These are phyloP conservation scores for Hephaestus fuliginosus DNA, from an alignment of 2,797 vertebrate species.

Conservation along the genomic window DNA sequence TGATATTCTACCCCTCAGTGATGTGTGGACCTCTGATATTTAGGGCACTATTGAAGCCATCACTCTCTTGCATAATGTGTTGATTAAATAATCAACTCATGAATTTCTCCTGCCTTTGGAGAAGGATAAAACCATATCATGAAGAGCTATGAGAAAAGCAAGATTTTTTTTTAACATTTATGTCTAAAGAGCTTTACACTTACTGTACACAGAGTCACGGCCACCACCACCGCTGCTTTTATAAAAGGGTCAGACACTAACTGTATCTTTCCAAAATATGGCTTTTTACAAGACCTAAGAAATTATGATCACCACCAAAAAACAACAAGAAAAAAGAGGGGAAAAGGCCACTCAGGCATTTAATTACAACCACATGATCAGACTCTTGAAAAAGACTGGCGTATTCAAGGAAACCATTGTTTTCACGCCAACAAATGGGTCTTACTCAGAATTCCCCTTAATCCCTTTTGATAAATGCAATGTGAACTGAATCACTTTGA, in stretches of 20 bases:
- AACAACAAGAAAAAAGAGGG: not conserved
- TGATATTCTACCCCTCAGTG: constrained; percentile 36
- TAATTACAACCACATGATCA: constrained; percentile 59
- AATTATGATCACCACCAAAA: constrained; percentile 2
- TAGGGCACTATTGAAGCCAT: not conserved
- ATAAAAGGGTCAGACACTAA: constrained; percentile 10
- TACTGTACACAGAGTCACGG: not conserved
- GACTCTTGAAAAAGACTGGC: constrained; percentile 2
- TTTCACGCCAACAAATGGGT: constrained; percentile 34
- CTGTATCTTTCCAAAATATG: constrained; percentile 13
- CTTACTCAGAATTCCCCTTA: constrained; percentile 37
- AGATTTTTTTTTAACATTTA: not conserved
- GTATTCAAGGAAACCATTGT: constrained; percentile 31
- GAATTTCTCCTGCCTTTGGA: not conserved
- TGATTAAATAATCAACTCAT: constrained; percentile 26
- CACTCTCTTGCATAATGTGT: constrained; percentile 19
- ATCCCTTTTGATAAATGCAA: constrained; percentile 53
- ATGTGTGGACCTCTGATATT: constrained; percentile 19
- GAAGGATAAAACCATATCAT: not conserved
- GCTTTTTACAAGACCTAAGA: constrained; percentile 19
- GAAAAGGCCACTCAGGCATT: constrained; percentile 47
- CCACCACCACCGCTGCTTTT: not conserved
- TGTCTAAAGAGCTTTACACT: not conserved
- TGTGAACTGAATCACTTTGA: constrained; percentile 53
- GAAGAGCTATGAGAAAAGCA: too few relatives aligned